Evolutionary conservation across 2,113 vertebrate species (phyloP), one percentile per base, ranked within the genome.

Genomic region (Connochaetes taurinus): DNA sequence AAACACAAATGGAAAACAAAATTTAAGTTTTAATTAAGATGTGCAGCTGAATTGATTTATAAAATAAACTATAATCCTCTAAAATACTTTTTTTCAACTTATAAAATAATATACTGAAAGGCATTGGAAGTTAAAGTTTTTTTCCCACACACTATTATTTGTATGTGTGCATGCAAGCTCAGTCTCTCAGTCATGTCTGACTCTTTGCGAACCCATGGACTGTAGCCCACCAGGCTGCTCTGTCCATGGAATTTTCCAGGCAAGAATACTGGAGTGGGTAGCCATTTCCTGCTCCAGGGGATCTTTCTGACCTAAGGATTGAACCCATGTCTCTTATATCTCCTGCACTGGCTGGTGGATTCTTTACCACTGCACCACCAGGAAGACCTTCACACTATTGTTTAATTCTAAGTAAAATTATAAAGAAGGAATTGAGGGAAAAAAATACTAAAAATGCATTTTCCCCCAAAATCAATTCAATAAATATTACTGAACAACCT

Each of bases 381-480:
- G 40, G 40, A 76, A 43, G 40, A 14, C 71, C 6, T 23, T 76
- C n/a, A 92, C 6, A 53, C 14, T 92, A 60, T 3, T 83, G 31
- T 58, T 94, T 84, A 83, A 94, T 17, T 82, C 31, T 94, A 91
- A 52, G 43, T 81, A 95, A 96, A 92, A 94, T 64, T 74, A 64
- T 19, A 74, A 64, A 12, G 57, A 86, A 92, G 29, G 15, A 90
- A 92, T 17, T 94, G 11, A 88, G 19, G n/a, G 0, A 0, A 91
- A 92, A 89, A 5, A 94, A 82, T 60, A 78, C 25, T 58, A 17
- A 89, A 95, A 87, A 43, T 80, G 31, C 5, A 86, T 52, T 86
- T 85, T 4, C 29, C 55, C 55, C 6, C 25, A 36, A 88, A 87
- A 55, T 92, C 71, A 94, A 84, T 43, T 58, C 50, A 87, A 88